Evolutionary conservation across 2,888 invertebrate species (phyloP).

Genomic region (Drosophila algonquin): DNA sequence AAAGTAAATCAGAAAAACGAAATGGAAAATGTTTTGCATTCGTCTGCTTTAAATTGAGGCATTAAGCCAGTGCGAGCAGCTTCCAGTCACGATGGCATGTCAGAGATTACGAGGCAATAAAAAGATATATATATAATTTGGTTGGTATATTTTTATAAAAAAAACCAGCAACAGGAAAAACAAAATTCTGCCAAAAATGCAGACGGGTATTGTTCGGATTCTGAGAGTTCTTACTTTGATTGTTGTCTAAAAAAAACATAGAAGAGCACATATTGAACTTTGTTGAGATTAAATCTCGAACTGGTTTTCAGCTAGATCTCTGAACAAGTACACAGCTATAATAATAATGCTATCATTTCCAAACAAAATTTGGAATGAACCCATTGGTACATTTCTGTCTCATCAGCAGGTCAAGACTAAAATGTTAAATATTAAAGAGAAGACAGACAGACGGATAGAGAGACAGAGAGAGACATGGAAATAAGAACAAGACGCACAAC

Average conservation of each 20-base stretch:
- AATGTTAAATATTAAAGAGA: slow-evolving; percentile 16
- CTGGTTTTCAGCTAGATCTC: background rate
- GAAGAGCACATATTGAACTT: background rate
- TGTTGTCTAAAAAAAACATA: background rate
- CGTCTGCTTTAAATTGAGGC: slow-evolving; percentile 47
- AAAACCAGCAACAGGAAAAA: background rate
- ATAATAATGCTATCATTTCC: background rate
- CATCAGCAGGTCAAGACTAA: slow-evolving; percentile 12
- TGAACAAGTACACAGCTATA: too few species aligned
- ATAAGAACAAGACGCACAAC: slow-evolving; percentile 43
- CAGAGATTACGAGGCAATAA: slow-evolving; percentile 42
- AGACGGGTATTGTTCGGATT: background rate
- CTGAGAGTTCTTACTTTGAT: background rate
- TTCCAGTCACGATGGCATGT: slow-evolving; percentile 17
- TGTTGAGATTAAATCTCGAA: background rate
- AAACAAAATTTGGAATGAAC: slow-evolving; percentile 12
- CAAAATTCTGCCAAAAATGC: background rate
- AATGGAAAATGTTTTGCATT: slow-evolving; percentile 55
- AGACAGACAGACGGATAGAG: background rate
- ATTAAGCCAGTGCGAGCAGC: slow-evolving; percentile 16
- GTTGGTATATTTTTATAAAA: slow-evolving; percentile 21
- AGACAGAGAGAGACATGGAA: background rate
- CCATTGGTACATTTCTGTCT: slow-evolving; percentile 14
- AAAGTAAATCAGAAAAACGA: slow-evolving; percentile 21
- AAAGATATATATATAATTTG: slow-evolving; percentile 28